Evolutionary conservation across 64 coral and sea anemone genomes (phyloP).

Genomic region (Platygyra sinensis): DNA sequence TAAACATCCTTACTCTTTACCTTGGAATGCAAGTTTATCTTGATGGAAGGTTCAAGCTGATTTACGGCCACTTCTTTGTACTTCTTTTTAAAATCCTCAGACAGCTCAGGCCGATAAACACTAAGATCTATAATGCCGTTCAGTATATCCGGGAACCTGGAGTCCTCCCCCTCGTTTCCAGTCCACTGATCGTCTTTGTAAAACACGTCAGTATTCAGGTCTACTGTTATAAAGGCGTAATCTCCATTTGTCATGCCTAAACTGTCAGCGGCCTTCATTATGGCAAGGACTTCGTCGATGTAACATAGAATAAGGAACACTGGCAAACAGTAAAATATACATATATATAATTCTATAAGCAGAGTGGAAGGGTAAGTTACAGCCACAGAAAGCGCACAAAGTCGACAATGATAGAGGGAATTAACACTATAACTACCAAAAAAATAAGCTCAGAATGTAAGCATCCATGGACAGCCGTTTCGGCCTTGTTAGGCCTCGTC

Average conservation of each 20-base stretch:
- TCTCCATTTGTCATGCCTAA: conserved; percentile 69
- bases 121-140: conserved; percentile 80
- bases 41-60: conserved; percentile 7
- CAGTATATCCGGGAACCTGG: conserved; percentile 44
- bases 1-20: background rate
- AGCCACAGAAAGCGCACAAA: too few relatives aligned
- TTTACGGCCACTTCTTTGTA: conserved; percentile 36
- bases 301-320: conserved; percentile 79
- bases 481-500: too few relatives aligned
- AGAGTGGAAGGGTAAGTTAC: too few relatives aligned
- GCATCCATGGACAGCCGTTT: too few relatives aligned
- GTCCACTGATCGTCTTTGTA: conserved; percentile 50
- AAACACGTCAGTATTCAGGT: conserved; percentile 70
- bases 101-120: conserved; percentile 53
- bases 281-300: conserved; percentile 48
- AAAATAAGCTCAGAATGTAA: too few relatives aligned
- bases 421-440: too few relatives aligned
- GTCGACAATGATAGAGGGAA: too few relatives aligned
- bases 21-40: background rate
- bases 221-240: conserved; percentile 73
- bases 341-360: background rate
- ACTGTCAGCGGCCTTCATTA: conserved; percentile 58
- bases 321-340: background rate
- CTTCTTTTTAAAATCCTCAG: conserved; percentile 41
- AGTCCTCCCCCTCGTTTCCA: conserved; percentile 65